Conservation (phyloP, 2,888 invertebrate genomes). For the Nephrotoma guestfalica region DNA sequence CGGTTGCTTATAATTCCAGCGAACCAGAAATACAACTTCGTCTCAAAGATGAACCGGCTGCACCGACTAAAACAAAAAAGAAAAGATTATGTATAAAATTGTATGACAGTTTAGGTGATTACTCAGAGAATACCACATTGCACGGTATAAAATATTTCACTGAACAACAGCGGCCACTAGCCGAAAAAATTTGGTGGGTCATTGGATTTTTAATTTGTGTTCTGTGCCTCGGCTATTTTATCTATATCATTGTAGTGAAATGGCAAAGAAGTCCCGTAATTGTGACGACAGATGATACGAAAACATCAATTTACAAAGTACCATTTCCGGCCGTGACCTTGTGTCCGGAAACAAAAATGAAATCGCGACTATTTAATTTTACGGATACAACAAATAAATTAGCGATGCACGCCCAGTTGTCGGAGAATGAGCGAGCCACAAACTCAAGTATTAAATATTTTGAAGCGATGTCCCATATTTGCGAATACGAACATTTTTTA, state of each 20-base stretch:
- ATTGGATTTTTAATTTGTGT: neutral
- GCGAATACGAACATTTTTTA: neutral
- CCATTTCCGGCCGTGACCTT: neutral
- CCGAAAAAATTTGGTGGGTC: slow-evolving; percentile 1
- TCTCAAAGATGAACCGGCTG: neutral
- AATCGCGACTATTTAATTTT: neutral
- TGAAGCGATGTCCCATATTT: neutral
- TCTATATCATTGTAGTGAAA: neutral
- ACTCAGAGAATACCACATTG: neutral
- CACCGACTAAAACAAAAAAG: neutral
- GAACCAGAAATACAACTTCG: neutral
- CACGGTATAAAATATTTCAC: neutral
- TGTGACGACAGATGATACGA: neutral
- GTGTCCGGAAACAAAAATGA: neutral
- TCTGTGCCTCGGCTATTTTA: neutral
- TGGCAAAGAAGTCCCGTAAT: neutral
- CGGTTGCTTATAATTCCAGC: neutral
- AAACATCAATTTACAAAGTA: neutral
- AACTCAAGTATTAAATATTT: neutral
- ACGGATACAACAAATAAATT: neutral
- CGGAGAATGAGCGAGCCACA: neutral
- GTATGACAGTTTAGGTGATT: neutral
- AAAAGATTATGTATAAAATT: neutral
- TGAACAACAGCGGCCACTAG: neutral
- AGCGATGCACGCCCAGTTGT: neutral